phyloP scores from a whole-genome alignment of 2,797 vertebrate species.

The Urophycis tenuis region DNA sequence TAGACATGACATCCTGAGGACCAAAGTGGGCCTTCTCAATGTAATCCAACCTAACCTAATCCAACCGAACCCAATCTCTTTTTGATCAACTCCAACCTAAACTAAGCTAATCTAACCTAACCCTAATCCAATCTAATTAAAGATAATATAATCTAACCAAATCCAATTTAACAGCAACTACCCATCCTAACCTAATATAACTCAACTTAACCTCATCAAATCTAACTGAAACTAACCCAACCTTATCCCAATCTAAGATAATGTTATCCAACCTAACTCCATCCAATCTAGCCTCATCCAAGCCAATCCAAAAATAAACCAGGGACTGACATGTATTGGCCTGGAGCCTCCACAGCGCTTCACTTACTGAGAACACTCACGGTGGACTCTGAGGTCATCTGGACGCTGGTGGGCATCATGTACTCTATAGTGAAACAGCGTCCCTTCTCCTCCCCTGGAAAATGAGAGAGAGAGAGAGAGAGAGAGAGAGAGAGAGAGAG shows the following conservation, averaged over 20 bases:
- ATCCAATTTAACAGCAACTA: background rate
- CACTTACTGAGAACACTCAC: conserved; percentile 90
- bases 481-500: background rate
- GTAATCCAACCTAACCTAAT: too few species aligned
- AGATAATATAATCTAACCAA: too few species aligned
- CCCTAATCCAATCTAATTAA: background rate
- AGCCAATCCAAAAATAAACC: background rate
- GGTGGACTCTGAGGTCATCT: conserved; percentile 90
- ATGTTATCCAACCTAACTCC: background rate
- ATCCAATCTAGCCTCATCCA: background rate
- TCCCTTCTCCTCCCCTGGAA: conserved; percentile 86
- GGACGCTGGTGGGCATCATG: conserved; percentile 89
- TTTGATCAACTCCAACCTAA: too few species aligned
- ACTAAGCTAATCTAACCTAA: too few species aligned
- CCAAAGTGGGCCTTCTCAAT: too few species aligned
- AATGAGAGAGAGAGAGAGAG: conserved; percentile 3
- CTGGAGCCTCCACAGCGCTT: too few species aligned
- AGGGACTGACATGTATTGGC: too few species aligned
- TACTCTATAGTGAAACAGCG: conserved; percentile 94
- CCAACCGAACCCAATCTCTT: too few species aligned
- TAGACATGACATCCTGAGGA: too few species aligned
- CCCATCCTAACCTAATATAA: background rate
- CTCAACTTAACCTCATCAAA: background rate
- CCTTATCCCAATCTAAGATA: background rate
- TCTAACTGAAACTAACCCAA: background rate